Base-by-base conservation (phyloP, 1,140 invertebrate species). In the Apis florea region DNA sequence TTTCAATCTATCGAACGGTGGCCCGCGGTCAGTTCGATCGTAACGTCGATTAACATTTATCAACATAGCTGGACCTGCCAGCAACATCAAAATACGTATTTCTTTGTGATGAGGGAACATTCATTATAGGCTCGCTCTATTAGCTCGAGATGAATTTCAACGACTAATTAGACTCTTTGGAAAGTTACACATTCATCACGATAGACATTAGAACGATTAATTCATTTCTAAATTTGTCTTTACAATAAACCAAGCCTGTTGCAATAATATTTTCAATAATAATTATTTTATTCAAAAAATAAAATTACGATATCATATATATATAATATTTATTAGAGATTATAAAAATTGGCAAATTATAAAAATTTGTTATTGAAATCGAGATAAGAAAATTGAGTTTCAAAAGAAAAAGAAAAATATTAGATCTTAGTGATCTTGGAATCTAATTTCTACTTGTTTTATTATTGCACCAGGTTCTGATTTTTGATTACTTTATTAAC, bases 1-100 rank as follows among this genome's bases (percentile, higher is more conserved):
- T 5, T 24, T 82, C 51, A 49, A 68, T 17, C 54, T 70, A 49
- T 56, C 69, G 53, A 64, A 58, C 47, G 59, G 73, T 85, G 47
- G 71, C 59, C n/a, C 40, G 40, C 49, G 31, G 19, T 71, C 24
- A 54, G 40, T 26, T 71, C 58, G 68, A 79, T 68, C n/a, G n/a
- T 54, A 56, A 82, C 56, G 59, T 82, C 31, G n/a, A 78, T 59
- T 66, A 71, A 78, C 68, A 79, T 58, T 40, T 74, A 76, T 83
- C 61, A 68, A 71, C 68, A 40, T 40, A 66, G 24, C 82, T 83
- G 85, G 82, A 58, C 77, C 85, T 74, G 85, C 85, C 85, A 86
- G 82, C 54, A 66, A 82, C 81, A 79, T 79, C 63, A 47, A 83
- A 85, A 85, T 75, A 74, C 24, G 21, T 59, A 13, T 61, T 51